phyloP scores from a whole-genome alignment of 2,888 invertebrate genomes.

The Peribatodes rhomboidaria region DNA sequence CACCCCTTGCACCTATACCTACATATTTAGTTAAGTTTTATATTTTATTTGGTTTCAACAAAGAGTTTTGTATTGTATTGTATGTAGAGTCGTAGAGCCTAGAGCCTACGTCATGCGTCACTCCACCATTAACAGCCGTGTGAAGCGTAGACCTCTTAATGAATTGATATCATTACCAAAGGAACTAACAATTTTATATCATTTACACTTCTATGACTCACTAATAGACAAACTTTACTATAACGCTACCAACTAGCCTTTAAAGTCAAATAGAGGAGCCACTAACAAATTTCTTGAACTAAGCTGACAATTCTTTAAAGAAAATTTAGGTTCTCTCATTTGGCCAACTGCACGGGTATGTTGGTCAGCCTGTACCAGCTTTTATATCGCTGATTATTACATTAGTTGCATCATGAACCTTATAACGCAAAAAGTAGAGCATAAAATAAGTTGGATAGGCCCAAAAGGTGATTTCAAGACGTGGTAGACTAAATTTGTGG shows the following conservation, averaged over 20 bases:
- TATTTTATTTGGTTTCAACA: no score
- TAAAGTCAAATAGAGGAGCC: neutral
- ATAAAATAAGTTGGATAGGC: neutral
- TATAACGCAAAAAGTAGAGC: neutral
- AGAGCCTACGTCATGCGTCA: constrained; percentile 33
- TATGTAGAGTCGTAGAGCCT: no score
- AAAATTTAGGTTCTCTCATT: neutral
- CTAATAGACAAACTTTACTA: constrained; percentile 30
- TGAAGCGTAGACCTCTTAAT: constrained; percentile 51
- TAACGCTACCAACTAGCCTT: neutral
- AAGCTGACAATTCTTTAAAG: no score
- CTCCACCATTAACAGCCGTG: constrained; percentile 35
- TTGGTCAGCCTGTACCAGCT: neutral
- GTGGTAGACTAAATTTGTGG: constrained; percentile 18
- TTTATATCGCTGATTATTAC: neutral
- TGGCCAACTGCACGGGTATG: neutral
- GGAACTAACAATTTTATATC: constrained; percentile 68
- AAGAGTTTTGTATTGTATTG: no score
- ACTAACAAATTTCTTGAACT: neutral
- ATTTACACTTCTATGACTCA: constrained; percentile 47
- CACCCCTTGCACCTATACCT: no score
- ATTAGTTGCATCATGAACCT: neutral
- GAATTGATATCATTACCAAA: constrained; percentile 68
- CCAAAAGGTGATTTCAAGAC: constrained; percentile 3
- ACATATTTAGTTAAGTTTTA: no score